Evolutionary conservation across 2,888 invertebrate species (phyloP).

Genomic region (Cheilosia grossa): DNA sequence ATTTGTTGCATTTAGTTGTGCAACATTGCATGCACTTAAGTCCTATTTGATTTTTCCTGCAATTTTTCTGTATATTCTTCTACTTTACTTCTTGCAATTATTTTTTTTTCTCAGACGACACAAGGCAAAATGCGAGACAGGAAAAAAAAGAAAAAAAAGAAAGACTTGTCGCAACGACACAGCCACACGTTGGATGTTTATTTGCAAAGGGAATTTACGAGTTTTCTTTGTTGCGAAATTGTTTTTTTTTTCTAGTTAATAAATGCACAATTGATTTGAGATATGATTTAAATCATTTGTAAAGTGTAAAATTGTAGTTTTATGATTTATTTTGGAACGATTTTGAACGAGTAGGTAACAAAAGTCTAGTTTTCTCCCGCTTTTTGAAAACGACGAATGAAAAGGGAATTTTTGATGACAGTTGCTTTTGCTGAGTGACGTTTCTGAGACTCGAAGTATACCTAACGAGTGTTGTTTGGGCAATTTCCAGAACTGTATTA

Average conservation of each 20-base stretch:
- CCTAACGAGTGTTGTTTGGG: slow-evolving; percentile 22
- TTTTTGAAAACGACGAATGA: slow-evolving; percentile 70
- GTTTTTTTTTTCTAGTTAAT: slow-evolving; percentile 9
- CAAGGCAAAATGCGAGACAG: slow-evolving; percentile 56
- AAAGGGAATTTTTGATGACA: slow-evolving; percentile 72
- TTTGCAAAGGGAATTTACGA: slow-evolving; percentile 27
- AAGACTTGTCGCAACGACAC: slow-evolving; percentile 42
- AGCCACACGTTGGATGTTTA: slow-evolving; percentile 53
- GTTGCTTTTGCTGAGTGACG: slow-evolving; percentile 51
- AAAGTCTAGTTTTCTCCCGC: slow-evolving; percentile 70
- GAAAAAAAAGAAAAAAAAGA: slow-evolving; percentile 13
- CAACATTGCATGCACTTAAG: slow-evolving; percentile 54
- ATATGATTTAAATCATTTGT: slow-evolving; percentile 6
- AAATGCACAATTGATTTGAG: slow-evolving; percentile 31
- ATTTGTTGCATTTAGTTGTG: slow-evolving; percentile 60
- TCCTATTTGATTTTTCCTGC: slow-evolving; percentile 27
- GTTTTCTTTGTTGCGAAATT: slow-evolving; percentile 1
- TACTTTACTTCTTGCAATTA: slow-evolving; percentile 16
- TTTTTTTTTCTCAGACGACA: slow-evolving; percentile 47
- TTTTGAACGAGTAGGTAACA: slow-evolving; percentile 60
- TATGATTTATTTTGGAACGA: slow-evolving; percentile 31
- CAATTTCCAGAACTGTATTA: slow-evolving; percentile 33
- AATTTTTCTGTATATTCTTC: slow-evolving; percentile 27
- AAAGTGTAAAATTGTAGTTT: slow-evolving; percentile 12
- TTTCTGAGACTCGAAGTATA: slow-evolving; percentile 51